These are phyloP conservation scores for Hydrolagus affinis DNA, from an alignment of 2,113 vertebrate genomes.

Conservation along the genomic window DNA sequence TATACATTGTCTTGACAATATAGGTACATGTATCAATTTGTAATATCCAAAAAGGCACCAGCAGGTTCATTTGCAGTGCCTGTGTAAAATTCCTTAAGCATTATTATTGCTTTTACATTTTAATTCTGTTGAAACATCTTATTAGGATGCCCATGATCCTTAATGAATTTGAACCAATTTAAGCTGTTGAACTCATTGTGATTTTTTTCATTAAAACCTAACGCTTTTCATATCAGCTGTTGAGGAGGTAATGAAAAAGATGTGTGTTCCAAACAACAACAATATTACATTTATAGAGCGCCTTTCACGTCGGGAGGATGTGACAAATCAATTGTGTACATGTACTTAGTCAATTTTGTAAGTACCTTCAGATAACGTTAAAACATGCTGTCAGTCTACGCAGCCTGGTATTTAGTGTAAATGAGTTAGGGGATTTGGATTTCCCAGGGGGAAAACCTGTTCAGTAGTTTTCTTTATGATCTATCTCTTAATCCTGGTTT, in stretches of 20 bases:
- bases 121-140: constrained; percentile 1
- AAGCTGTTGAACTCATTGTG: constrained; percentile 22
- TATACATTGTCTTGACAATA: not conserved
- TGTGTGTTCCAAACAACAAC: not conserved
- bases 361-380: not conserved
- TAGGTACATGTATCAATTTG: constrained; percentile 13
- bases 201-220: constrained; percentile 13
- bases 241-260: not conserved
- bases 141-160: not conserved
- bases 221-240: not conserved
- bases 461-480: not conserved
- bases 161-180: not conserved
- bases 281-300: too few relatives aligned
- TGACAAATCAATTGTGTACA: not conserved
- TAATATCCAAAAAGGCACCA: not conserved
- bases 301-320: too few relatives aligned
- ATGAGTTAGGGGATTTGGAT: not conserved
- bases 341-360: too few relatives aligned
- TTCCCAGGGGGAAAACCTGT: not conserved
- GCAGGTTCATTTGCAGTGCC: not conserved
- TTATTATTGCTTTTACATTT: constrained; percentile 1
- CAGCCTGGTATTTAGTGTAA: not conserved
- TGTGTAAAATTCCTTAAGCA: not conserved
- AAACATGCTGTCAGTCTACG: not conserved
- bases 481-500: constrained; percentile 30